Evolutionary conservation across 37 sponge, comb jelly and placozoan genomes (phyloP), one percentile per base, ranked within the genome.

Genomic region (Crambe crambe): DNA sequence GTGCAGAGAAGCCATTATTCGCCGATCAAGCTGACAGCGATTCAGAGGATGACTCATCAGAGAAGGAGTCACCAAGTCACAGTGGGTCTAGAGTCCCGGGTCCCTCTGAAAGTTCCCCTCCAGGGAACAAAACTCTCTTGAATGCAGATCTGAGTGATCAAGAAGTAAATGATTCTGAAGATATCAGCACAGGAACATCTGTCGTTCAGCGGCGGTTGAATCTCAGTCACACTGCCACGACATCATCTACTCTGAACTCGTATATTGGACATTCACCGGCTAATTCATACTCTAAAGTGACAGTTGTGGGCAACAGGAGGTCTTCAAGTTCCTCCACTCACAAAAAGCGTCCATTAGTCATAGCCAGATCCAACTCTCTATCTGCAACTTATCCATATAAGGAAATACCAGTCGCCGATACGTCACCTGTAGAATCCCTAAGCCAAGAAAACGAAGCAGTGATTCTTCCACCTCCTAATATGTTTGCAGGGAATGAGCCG

Each of bases 251-350:
- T 2, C 47, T 18, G 9, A 17, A 2, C 3, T 31, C 66, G 5
- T 6, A 29, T 2, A 30, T 6, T 2, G 2, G 35, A 10, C 54
- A 26, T 30, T 65, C 66, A 5, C 66, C 27, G 12, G 71, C 58
- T n/a, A 70, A 70, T 39, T 66, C 51, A 2, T 85, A 85, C 57
- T 77, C 70, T 20, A 76, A 76, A 43, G 78, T 85, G 0, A 77
- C 77, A 1, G 60, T 83, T n/a, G 71, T 29, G 1, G 70, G 47
- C 4, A 42, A 30, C 21, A 83, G 71, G 12, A 60, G 65, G 10
- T 15, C 10, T 12, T 47, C 6, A 15, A 47, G 10, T 15, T 47
- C 51, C 51, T 47, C 51, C 51, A 15, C 51, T 6, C 10, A 12
- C 10, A 47, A 47, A 47, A 47, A 47, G 12, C 6, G 6, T 47